These are phyloP conservation scores for Halichoerus grypus DNA, from an alignment of 2,113 vertebrate species.

Conservation along the genomic window DNA sequence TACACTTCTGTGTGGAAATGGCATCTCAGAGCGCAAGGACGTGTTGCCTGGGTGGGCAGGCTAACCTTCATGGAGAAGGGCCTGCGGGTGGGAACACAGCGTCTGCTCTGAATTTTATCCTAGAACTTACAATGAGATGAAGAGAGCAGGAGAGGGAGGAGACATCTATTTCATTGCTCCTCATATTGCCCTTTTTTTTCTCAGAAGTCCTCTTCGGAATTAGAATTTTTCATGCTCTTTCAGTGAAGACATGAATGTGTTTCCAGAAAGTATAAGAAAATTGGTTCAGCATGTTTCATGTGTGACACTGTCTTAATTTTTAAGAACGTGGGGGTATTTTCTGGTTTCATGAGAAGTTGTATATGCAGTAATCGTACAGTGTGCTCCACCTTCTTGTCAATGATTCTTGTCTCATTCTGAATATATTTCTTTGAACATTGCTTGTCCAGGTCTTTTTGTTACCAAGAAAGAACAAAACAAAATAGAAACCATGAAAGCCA, in stretches of 20 bases:
- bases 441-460: constrained; percentile 15
- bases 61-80: background rate
- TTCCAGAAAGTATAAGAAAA: constrained; percentile 60
- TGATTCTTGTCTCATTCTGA: constrained; percentile 39
- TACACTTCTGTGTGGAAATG: background rate
- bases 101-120: background rate
- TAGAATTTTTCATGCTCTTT: constrained; percentile 48
- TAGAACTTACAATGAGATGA: background rate
- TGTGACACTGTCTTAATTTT: constrained; percentile 57
- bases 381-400: constrained; percentile 6
- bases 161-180: background rate
- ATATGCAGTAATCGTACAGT: constrained; percentile 48
- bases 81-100: background rate
- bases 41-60: background rate
- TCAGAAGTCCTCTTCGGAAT: background rate
- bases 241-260: constrained; percentile 54
- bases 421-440: constrained; percentile 12
- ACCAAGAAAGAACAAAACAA: constrained; percentile 23
- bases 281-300: constrained; percentile 56
- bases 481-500: constrained; percentile 26
- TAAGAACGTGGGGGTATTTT: constrained; percentile 12
- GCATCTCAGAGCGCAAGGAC: background rate
- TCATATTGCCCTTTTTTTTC: background rate
- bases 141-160: background rate
- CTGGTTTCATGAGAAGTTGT: constrained; percentile 50